Base-by-base conservation (phyloP, 2,797 vertebrate genomes). In the Squalus acanthias region DNA sequence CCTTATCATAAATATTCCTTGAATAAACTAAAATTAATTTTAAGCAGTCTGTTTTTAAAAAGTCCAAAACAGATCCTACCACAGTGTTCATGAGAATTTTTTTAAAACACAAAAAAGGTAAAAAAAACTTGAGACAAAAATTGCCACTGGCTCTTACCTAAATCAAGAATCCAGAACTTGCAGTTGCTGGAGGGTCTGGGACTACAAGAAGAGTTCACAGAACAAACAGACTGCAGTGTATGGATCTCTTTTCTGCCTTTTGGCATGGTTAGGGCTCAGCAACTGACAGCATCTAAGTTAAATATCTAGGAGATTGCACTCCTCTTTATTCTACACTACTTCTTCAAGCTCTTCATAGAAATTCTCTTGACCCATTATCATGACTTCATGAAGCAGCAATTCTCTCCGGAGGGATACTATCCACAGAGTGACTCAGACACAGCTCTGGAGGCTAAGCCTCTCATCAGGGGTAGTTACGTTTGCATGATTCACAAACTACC, bases 161-260 rank as follows among this genome's bases (percentile, higher is more conserved):
- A 97, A 97, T 98, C 98, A 96, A 98, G 98, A 97, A 98, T 98
- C 98, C 98, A 98, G 97, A 98, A 98, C 97, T 98, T 98, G 96
- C 98, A 98, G 97, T 97, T 97, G 76, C 97, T 97, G 0, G 98
- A 97, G 96, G 98, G 97, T 96, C 97, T 97, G 79, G 96, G n/a
- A 0, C 97, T 97, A 97, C 97, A 98, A 96, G 97, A 96, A 94
- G 98, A 92, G 97, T 97, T 97, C 26, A 97, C 97, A 9, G 98
- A 96, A 63, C 97, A 97, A 15, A 98, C 97, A 0, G 98, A 96
- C 96, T 98, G 97, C 97, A 98, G 96, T 1, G 97, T 92, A 96
- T 98, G 97, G 0, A 94, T 96, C 26, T 97, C 97, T 96, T 98
- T 97, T 95, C 97, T 96, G 97, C 97, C 97, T 96, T 98, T 98